Base-by-base conservation (phyloP, 92 coral and sea anemone species). In the Hydrozoanthus gracilis region DNA sequence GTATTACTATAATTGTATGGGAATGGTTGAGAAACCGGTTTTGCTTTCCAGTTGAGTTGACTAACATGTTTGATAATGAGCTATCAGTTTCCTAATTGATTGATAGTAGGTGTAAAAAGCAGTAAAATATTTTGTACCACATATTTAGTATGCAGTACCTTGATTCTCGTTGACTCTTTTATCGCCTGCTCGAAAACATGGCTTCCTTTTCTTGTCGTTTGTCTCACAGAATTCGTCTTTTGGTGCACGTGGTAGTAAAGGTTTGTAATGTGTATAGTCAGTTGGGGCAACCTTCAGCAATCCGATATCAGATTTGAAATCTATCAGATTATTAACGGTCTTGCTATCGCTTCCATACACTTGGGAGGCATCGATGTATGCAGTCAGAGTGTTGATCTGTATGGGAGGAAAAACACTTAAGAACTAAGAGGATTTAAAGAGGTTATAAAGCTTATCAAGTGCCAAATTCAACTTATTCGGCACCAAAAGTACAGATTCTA, bases 171-270 rank as follows among this genome's bases (percentile, higher is more conserved):
- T 92, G 14, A 80, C 86, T 18, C 95, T 83, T 49, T 77, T 62
- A 45, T 92, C 95, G 71, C 95, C 95, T n/a, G 95, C 82, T 11
- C 35, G 44, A 73, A 90, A 92, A 17, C 95, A 92, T 4, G 84
- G 84, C 68, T 14, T 62, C 51, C 66, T 88, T 51, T 1, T 3
- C 18, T 76, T 73, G 39, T 88, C 82, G 8, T 0, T 12, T 13
- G 87, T 46, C 5, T 16, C 45, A 48, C 85, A 83, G 12, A 54
- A 54, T 27, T 7, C 56, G 1, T 55, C 71, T 13, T 50, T 13
- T 13, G 13, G 6, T 44, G 20, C 71, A 11, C 72, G 12, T 17
- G 91, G 91, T 48, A 88, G 52, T 78, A 88, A 76, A 39, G 52
- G 49, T 10, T 77, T 51, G n/a, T 27, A 27, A 27, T 27, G 2